Base-by-base conservation (phyloP, 2,797 vertebrate genomes). In the Furcifer pardalis region DNA sequence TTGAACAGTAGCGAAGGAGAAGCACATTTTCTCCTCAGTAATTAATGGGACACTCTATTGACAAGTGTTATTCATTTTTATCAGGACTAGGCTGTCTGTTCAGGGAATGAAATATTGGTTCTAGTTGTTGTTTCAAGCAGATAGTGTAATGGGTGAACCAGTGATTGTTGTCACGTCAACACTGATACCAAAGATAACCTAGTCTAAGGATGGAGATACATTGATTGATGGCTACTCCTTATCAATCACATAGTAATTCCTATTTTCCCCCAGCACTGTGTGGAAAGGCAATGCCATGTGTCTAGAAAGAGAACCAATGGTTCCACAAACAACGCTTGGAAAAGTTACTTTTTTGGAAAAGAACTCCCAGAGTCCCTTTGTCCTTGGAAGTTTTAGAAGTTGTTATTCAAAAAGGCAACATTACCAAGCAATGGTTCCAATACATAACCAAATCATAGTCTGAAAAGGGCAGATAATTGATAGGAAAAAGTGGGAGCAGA, bases 21-120 rank as follows among this genome's bases (percentile, higher is more conserved):
- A 93, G 62, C 62, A 87, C 75, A 83, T 92, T 95, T 94, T 30
- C 52, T 13, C 59, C 68, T 63, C 91, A 91, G 94, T 94, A 95
- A 95, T 96, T 97, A 95, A 95, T 90, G 86, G 95, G 94, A 96
- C 96, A 90, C 94, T 96, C 95, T 94, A 92, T 90, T 97, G 97
- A 97, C 96, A 96, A 94, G 96, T 95, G 96, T 94, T 97, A 97
- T 97, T 97, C 52, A 96, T 96, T 73, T 86, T 77, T 52, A 86
- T 81, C 73, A 32, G 65, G 42, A 40, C n/a, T 77, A 35, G 52
- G 63, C 52, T 71, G 25, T 63, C n/a, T 71, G 32, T 49, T 71
- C 27, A 42, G 56, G 40, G 63, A 46, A 77, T 52, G 46, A 66
- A 66, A 30, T 4, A 77, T 40, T 77, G 40, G 27, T 65, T 65